Conservation (phyloP, 2,888 invertebrate genomes). For the Serripes groenlandicus region DNA sequence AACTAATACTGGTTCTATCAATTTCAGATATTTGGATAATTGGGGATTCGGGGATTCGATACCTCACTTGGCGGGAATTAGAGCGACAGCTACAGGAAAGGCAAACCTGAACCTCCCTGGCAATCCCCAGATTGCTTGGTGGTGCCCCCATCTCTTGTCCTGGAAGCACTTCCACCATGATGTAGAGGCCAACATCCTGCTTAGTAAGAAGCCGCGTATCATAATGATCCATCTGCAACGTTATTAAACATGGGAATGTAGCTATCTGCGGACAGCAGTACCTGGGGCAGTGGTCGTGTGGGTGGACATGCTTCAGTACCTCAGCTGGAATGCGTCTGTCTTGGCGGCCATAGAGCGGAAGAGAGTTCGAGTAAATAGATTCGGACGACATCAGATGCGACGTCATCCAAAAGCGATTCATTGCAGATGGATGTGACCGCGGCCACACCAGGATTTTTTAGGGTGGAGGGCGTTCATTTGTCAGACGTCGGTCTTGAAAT, state of each 20-base stretch:
- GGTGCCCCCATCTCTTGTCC: background rate
- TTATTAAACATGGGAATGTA: background rate
- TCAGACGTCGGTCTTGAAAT: conserved; percentile 22
- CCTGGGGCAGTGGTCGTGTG: background rate
- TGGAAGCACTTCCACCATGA: background rate
- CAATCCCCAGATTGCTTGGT: background rate
- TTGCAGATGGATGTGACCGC: too few relatives aligned
- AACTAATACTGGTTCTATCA: too few relatives aligned
- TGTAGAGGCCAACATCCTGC: background rate
- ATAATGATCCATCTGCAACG: background rate
- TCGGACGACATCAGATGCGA: background rate
- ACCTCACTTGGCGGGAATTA: background rate
- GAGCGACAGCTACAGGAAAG: background rate
- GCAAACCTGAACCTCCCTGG: background rate
- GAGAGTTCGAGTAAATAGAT: background rate
- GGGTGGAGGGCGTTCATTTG: conserved; percentile 4
- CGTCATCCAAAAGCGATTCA: background rate
- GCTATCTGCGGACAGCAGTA: background rate
- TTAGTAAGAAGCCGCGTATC: background rate
- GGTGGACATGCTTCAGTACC: background rate
- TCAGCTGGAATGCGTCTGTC: background rate
- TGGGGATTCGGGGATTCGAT: background rate
- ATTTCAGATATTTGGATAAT: too few relatives aligned
- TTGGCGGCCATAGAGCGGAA: background rate
- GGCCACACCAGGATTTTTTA: conserved; percentile 8